Evolutionary conservation across 2,888 invertebrate genomes (phyloP).

Genomic region (Heliconius aoede): DNA sequence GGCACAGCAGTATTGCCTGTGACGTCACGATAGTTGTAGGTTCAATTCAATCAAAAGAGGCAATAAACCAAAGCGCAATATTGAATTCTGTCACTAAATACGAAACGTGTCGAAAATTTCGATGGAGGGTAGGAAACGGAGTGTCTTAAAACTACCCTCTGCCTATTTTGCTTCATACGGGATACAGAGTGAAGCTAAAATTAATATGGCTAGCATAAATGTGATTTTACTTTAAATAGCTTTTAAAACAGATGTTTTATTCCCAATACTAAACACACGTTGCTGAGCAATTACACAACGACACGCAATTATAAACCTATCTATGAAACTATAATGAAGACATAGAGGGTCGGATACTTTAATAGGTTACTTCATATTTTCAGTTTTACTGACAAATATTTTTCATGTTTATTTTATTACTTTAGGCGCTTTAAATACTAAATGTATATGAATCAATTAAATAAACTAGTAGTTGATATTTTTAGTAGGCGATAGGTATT

Average conservation of each 20-base stretch:
- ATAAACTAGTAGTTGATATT: too few species aligned
- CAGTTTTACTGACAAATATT: background rate
- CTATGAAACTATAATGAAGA: slow-evolving; percentile 23
- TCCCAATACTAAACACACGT: slow-evolving; percentile 9
- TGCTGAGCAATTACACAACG: slow-evolving; percentile 21
- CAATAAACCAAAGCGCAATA: too few species aligned
- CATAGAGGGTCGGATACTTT: background rate
- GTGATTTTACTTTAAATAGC: background rate
- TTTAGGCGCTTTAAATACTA: too few species aligned
- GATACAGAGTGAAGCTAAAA: background rate
- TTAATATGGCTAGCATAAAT: background rate
- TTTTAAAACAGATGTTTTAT: slow-evolving; percentile 4
- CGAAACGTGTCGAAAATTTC: too few species aligned
- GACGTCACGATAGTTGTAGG: background rate
- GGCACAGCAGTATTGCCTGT: too few species aligned
- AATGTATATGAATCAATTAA: too few species aligned
- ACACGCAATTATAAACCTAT: slow-evolving; percentile 11
- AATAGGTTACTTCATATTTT: background rate
- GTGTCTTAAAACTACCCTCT: too few species aligned
- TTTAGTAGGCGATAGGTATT: too few species aligned
- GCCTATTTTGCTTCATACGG: background rate
- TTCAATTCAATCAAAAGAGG: too few species aligned
- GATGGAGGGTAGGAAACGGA: too few species aligned
- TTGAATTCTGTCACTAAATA: too few species aligned
- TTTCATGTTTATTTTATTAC: background rate